These are phyloP conservation scores for Anolis carolinensis DNA, from an alignment of 2,113 vertebrate genomes.

Conservation along the genomic window DNA sequence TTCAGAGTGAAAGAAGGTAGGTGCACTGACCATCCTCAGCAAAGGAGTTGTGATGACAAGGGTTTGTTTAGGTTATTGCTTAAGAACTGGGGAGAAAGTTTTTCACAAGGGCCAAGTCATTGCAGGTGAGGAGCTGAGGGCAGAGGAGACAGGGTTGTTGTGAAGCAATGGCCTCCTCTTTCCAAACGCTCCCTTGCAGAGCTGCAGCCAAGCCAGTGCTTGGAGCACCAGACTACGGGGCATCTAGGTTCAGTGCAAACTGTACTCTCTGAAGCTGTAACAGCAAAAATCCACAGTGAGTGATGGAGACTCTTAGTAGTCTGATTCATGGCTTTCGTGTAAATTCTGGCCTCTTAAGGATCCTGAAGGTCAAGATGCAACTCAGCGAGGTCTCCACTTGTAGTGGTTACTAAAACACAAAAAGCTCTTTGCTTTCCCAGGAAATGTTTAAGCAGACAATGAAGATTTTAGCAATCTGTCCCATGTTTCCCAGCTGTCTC, in stretches of 20 bases:
- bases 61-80: neutral
- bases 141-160: no score
- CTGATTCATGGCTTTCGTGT: neutral
- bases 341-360: neutral
- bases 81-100: neutral
- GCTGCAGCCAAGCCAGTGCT: neutral
- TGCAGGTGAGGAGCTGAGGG: neutral
- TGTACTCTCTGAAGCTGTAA: neutral
- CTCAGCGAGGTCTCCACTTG: neutral
- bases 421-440: constrained; percentile 30
- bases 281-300: neutral
- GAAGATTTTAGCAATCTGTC: constrained; percentile 2
- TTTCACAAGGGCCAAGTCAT: neutral
- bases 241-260: neutral
- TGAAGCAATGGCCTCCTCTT: neutral
- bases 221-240: neutral
- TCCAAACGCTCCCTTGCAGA: neutral
- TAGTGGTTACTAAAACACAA: constrained; percentile 22
- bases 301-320: no score
- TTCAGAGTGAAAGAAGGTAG: no score
- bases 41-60: neutral
- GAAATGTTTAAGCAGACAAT: constrained; percentile 29
- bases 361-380: neutral
- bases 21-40: neutral
- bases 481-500: constrained; percentile 15